Evolutionary conservation across 2,888 invertebrate genomes (phyloP), one percentile per base, ranked within the genome.

Genomic region (Tubulanus polymorphus): DNA sequence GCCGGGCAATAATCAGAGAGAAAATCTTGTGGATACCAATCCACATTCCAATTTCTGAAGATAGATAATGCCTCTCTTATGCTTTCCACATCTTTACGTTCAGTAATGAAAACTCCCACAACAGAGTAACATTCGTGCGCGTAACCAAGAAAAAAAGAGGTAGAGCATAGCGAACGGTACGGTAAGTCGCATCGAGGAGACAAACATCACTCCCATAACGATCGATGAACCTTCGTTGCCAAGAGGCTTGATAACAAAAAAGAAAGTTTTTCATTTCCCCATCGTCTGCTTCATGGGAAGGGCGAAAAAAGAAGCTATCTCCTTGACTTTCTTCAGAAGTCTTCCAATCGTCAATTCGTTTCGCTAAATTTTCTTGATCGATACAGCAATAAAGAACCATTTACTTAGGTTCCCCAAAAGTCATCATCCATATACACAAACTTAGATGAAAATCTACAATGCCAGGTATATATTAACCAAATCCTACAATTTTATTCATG

Each of bases 161-260:
- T 37, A 61, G 37, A n/a, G 41, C 37, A 30, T 61, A 61, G 12
- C 50, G 51, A 15, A 49, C 37, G 18, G 54, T 58, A 25, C 55
- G 53, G 50, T 56, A 61, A 5, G 61, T 54, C 8, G 61, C 54
- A 52, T 57, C 61, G 2, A 61, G 37, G 6, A 61, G 51, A 18
- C 28, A 27, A 15, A 61, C 20, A 2, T 54, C 57, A 23, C 53
- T 50, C 1, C 61, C 60, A 52, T 61, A 61, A 18, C 25, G 37
- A 10, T 18, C 10, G 18, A 61, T 37, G 10, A 61, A 53, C 12
- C 37, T n/a, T 30, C 47, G 27, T 35, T 60, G 60, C 28, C 26
- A 51, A 26, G 20, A 20, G 15, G 54, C 50, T 30, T 59, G 58
- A 46, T 56, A n/a, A n/a, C n/a, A n/a, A n/a, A n/a, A n/a, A n/a